A percentile compares a stretch with the other conserved stretches of the same genome.
Evolutionary conservation across 2,113 vertebrate genomes (phyloP).

Genomic region (Tor tambroides): DNA sequence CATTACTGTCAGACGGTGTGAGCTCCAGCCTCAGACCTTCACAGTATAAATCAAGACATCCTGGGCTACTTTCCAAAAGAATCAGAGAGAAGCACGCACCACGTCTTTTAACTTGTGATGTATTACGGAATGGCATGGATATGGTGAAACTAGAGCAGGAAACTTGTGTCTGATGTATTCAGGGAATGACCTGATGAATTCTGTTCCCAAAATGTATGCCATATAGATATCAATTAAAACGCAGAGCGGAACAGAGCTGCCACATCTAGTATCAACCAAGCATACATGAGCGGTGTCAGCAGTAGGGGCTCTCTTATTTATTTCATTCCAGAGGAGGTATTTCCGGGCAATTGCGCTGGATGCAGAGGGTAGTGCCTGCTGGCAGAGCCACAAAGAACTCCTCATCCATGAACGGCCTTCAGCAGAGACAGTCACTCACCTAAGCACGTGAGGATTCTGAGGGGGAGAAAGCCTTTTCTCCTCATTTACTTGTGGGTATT

Average conservation of each 20-base stretch:
- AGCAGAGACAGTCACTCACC: conserved; percentile 84
- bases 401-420: conserved; percentile 84
- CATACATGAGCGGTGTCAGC: conserved; percentile 42
- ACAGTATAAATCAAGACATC: conserved; percentile 29
- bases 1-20: conserved; percentile 85
- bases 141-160: not conserved
- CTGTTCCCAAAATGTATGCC: not conserved
- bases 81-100: conserved; percentile 59
- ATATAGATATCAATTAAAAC: conserved; percentile 35
- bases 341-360: conserved; percentile 80
- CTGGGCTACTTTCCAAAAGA: conserved; percentile 31
- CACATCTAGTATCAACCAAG: conserved; percentile 4
- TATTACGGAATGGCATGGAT: not conserved
- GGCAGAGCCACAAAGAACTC: conserved; percentile 80
- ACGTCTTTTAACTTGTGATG: conserved; percentile 14
- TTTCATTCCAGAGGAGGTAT: conserved; percentile 62
- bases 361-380: conserved; percentile 75
- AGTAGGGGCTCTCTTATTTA: conserved; percentile 60
- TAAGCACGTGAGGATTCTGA: conserved; percentile 71
- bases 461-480: conserved; percentile 69
- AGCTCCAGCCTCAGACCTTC: conserved; percentile 84
- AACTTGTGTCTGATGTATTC: not conserved
- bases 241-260: not conserved
- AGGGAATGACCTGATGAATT: not conserved
- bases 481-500: conserved; percentile 79